These are phyloP conservation scores for Pseudochaenichthys georgianus DNA, from an alignment of 2,797 vertebrate genomes.

Conservation along the genomic window DNA sequence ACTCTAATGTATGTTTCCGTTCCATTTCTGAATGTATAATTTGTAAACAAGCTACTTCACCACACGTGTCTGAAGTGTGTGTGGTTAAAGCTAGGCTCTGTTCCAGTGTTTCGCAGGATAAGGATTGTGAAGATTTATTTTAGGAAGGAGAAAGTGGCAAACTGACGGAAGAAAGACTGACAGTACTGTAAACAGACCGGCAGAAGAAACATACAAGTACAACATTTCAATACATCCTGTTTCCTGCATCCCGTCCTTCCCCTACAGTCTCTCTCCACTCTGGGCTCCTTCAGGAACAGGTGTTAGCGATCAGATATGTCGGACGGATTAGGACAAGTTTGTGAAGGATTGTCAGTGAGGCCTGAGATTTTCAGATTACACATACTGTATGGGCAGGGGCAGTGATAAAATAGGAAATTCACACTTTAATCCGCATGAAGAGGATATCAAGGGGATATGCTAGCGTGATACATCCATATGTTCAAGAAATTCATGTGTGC, in stretches of 20 bases:
- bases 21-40: constrained; percentile 46
- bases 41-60: constrained; percentile 43
- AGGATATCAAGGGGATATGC: constrained; percentile 42
- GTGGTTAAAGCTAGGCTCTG: constrained; percentile 33
- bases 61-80: constrained; percentile 37
- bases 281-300: constrained; percentile 65
- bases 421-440: constrained; percentile 74
- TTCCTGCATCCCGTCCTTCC: constrained; percentile 14
- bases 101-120: constrained; percentile 44
- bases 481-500: constrained; percentile 48
- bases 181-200: constrained; percentile 38
- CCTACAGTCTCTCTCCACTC: constrained; percentile 1
- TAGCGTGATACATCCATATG: constrained; percentile 38
- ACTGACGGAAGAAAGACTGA: constrained; percentile 32
- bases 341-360: constrained; percentile 64
- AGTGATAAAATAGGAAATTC: constrained; percentile 67
- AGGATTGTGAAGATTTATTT: constrained; percentile 53
- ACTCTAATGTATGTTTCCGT: constrained; percentile 47
- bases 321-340: constrained; percentile 74
- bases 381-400: constrained; percentile 44
- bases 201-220: constrained; percentile 38
- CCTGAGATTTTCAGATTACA: constrained; percentile 76
- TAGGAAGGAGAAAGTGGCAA: constrained; percentile 32
- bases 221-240: constrained; percentile 8
- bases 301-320: constrained; percentile 60